These are phyloP conservation scores for Fissipunctia ypsillon DNA, from an alignment of 2,888 invertebrate genomes.

Conservation along the genomic window DNA sequence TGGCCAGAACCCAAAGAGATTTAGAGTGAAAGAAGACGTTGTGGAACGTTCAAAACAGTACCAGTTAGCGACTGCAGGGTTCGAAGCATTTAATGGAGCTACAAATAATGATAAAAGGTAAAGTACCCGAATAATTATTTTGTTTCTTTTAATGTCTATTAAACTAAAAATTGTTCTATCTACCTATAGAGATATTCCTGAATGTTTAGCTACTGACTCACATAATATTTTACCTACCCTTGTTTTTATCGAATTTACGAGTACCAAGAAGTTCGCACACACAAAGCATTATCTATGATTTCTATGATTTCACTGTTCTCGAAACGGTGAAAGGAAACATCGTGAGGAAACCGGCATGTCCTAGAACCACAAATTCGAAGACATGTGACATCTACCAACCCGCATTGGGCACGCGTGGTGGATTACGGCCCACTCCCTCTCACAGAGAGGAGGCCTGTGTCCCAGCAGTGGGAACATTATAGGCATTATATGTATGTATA, in stretches of 20 bases:
- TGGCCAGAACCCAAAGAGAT: slow-evolving; percentile 48
- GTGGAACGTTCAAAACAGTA: slow-evolving; percentile 37
- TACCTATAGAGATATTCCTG: background rate
- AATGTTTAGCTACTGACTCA: background rate
- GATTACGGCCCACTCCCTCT: no score
- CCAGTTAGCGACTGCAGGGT: slow-evolving; percentile 27
- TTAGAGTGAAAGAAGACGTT: slow-evolving; percentile 42
- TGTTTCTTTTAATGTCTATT: background rate
- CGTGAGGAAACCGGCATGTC: no score
- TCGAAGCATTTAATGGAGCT: slow-evolving; percentile 41
- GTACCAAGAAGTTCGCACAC: slow-evolving; percentile 6
- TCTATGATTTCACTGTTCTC: no score
- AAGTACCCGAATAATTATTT: background rate
- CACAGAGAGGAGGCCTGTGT: no score
- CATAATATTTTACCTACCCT: background rate
- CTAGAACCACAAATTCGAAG: no score
- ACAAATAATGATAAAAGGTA: slow-evolving; percentile 18
- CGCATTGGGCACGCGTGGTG: no score
- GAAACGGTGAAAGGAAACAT: no score
- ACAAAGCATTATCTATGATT: background rate
- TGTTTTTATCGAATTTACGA: slow-evolving; percentile 3
- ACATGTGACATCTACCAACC: no score
- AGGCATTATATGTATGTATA: no score
- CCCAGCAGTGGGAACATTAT: no score
- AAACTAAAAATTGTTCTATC: background rate